A percentile compares a stretch with the other conserved stretches of the same genome.
phyloP scores from a whole-genome alignment of 2,797 vertebrate species.

The Clarias platycephalus region DNA sequence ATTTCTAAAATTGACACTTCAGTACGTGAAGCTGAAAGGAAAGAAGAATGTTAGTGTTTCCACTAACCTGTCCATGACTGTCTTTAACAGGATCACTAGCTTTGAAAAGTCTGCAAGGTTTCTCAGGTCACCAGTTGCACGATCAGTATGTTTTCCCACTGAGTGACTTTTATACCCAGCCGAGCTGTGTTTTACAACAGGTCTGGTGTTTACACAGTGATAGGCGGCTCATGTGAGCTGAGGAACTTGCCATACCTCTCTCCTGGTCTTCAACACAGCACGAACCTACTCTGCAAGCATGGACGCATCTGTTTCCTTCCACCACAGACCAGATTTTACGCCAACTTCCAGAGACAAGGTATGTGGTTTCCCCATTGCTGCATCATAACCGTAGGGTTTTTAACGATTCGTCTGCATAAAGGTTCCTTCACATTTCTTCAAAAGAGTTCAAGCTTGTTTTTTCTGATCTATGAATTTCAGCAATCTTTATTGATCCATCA shows the following conservation, averaged over 20 bases:
- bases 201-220: conserved; percentile 57
- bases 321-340: conserved; percentile 34
- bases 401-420: not conserved
- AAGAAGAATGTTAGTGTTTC: not conserved
- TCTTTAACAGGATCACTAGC: not conserved
- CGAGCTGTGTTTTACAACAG: conserved; percentile 53
- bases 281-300: conserved; percentile 38
- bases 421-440: not conserved
- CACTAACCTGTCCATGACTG: not conserved
- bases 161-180: conserved; percentile 57
- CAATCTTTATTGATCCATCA: not conserved
- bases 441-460: not conserved
- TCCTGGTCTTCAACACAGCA: conserved; percentile 34
- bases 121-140: conserved; percentile 39
- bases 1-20: not conserved
- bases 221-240: conserved; percentile 49
- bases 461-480: not conserved
- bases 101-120: conserved; percentile 27
- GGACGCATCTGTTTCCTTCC: conserved; percentile 46
- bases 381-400: not conserved
- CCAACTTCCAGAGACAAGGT: conserved; percentile 55
- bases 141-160: conserved; percentile 58
- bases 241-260: conserved; percentile 44
- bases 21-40: not conserved
- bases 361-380: conserved; percentile 12